These are phyloP conservation scores for Ceratoteleas bidentatus DNA, from an alignment of 1,140 invertebrate genomes.

Conservation along the genomic window DNA sequence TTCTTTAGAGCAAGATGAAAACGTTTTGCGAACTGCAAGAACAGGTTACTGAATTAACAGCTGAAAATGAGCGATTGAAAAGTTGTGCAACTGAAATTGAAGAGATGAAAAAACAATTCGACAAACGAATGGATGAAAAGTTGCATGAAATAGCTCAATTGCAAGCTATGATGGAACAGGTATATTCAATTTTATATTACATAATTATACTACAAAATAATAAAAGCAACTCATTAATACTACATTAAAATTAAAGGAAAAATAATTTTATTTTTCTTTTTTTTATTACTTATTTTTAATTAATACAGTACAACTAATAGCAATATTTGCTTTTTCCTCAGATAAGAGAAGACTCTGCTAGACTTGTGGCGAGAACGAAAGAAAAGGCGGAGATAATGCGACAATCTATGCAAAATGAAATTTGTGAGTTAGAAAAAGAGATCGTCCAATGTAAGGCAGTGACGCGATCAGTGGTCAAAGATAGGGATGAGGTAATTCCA, in stretches of 20 bases:
- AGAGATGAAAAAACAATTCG: constrained; percentile 70
- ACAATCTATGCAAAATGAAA: constrained; percentile 83
- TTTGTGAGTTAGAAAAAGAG: constrained; percentile 85
- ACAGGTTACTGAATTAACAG: constrained; percentile 79
- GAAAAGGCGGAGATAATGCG: constrained; percentile 85
- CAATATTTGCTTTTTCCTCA: constrained; percentile 18
- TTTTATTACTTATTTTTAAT: no score
- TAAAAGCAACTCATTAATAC: no score
- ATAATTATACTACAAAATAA: background rate
- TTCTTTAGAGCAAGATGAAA: background rate
- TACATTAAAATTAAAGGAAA: no score
- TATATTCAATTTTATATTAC: constrained; percentile 19
- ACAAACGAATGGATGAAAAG: constrained; percentile 77
- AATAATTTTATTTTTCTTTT: no score
- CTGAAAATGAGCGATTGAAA: constrained; percentile 81
- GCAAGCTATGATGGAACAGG: constrained; percentile 85
- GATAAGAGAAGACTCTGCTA: constrained; percentile 86
- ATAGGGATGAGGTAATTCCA: constrained; percentile 84
- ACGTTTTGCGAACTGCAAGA: constrained; percentile 78
- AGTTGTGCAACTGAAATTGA: constrained; percentile 77
- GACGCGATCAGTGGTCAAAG: constrained; percentile 84
- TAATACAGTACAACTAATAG: background rate
- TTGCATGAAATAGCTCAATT: constrained; percentile 83
- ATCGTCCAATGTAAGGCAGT: constrained; percentile 84
- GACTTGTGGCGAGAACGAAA: constrained; percentile 86